A percentile compares a stretch with the other conserved stretches of the same genome.
phyloP scores from a whole-genome alignment of 1,140 invertebrate species.

The Mizuhopecten yessoensis region DNA sequence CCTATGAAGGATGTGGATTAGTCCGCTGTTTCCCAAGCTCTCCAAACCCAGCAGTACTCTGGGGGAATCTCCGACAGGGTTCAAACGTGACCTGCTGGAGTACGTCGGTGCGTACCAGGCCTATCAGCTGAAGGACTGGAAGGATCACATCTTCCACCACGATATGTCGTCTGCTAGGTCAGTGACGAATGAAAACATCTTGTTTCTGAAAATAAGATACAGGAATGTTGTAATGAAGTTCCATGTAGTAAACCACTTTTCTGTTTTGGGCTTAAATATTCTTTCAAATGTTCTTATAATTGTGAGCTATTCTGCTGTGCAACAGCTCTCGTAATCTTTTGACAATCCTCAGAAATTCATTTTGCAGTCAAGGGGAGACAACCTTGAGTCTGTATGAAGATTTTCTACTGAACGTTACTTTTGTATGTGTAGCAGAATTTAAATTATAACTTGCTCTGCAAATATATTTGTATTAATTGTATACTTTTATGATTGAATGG shows the following conservation, averaged over 20 bases:
- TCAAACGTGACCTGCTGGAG: constrained; percentile 92
- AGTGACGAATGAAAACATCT: constrained; percentile 67
- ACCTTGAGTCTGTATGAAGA: too few species aligned
- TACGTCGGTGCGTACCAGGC: constrained; percentile 92
- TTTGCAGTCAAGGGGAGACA: too few species aligned
- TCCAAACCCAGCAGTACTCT: constrained; percentile 51
- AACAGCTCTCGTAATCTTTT: too few species aligned
- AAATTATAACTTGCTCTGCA: too few species aligned
- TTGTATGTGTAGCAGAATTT: too few species aligned
- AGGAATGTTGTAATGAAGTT: not conserved
- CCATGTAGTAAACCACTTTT: not conserved
- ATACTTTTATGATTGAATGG: too few species aligned
- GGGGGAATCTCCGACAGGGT: constrained; percentile 93
- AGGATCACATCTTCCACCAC: constrained; percentile 88
- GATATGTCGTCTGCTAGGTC: constrained; percentile 93
- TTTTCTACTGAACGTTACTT: too few species aligned
- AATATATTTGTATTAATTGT: too few species aligned
- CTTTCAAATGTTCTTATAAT: too few species aligned
- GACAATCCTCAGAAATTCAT: too few species aligned
- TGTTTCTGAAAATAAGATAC: not conserved
- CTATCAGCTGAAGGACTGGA: constrained; percentile 88
- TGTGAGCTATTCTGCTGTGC: too few species aligned
- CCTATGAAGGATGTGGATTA: constrained; percentile 92
- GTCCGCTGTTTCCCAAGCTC: constrained; percentile 88
- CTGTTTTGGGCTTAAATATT: too few species aligned